These are phyloP conservation scores for Hylaeus volcanicus DNA, from an alignment of 1,140 invertebrate species.

Conservation along the genomic window DNA sequence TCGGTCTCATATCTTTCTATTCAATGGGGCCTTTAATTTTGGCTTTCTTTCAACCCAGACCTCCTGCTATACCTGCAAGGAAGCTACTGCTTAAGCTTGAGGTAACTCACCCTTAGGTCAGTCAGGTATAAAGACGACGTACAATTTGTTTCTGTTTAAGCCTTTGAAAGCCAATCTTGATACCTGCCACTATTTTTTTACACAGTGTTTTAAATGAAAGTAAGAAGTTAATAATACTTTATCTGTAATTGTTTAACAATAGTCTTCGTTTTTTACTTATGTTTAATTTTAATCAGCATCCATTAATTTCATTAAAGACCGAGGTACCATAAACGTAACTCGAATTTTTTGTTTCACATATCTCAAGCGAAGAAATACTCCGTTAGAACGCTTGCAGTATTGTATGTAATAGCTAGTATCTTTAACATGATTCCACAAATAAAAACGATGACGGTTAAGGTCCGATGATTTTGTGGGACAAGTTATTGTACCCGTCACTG, in stretches of 20 bases:
- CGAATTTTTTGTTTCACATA: no score
- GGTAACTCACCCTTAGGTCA: slow-evolving; percentile 18
- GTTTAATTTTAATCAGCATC: no score
- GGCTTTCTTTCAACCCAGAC: slow-evolving; percentile 22
- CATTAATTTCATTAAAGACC: no score
- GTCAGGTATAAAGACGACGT: background rate
- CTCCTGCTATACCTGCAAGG: background rate
- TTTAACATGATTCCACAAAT: background rate
- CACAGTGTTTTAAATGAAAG: background rate
- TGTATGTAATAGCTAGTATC: no score
- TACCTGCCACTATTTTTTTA: background rate
- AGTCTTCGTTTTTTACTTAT: no score
- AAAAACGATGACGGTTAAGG: background rate
- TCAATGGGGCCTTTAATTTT: slow-evolving; percentile 24
- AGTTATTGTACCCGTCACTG: no score
- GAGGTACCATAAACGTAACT: no score
- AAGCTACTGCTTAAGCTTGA: slow-evolving; percentile 16
- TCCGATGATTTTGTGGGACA: background rate
- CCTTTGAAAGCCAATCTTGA: background rate
- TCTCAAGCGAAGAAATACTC: no score
- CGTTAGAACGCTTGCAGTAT: no score
- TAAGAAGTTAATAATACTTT: background rate
- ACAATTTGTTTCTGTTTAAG: background rate
- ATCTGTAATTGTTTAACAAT: background rate
- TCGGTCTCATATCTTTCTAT: background rate